Base-by-base conservation (phyloP, 2,113 vertebrate species). In the Syrmaticus mikado region DNA sequence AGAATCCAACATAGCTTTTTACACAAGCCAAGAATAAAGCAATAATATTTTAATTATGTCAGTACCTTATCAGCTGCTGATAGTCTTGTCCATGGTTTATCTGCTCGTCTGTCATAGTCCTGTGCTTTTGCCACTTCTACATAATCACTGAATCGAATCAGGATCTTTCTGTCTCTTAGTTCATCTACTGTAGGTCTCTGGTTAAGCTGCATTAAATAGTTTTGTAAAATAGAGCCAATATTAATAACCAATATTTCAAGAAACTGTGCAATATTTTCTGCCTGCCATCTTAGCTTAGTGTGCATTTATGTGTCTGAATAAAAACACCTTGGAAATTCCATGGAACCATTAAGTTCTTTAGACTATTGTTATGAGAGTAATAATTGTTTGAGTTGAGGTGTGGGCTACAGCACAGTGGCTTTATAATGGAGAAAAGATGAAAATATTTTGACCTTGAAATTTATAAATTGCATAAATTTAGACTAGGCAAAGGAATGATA, bases 111-210 rank as follows among this genome's bases (percentile, higher is more conserved):
- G 98, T 99, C 99, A 0, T 99, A 99, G 98, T 99, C 99, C 98
- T 99, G 99, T 94, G 99, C 99, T 98, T 99, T 99, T 55, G 99
- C 99, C 97, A 99, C 99, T 97, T 99, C 99, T 95, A 99, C 99
- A 6, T 99, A 99, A 90, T 99, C 99, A 19, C 99, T 99, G 97
- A 99, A 99, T 74, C 99, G 98, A 80, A 99, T 99, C 94, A 99
- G 98, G 91, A 99, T 99, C 97, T 99, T 99, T 85, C 99, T 98
- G 97, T 99, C 99, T 85, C 99, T 98, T 87, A 99, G 96, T 96
- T 99, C 99, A 55, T 99, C 99, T 40, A 99, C 99, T 1, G 99
- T 99, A 19, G 99, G 99, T 85, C 99, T 98, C 98, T 99, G 99
- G 96, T 99, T 99, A 60, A 99, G 98, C 99, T 99, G 93, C 18